Base-by-base conservation (phyloP, 2,888 invertebrate genomes). In the Epicampocera succincta region DNA sequence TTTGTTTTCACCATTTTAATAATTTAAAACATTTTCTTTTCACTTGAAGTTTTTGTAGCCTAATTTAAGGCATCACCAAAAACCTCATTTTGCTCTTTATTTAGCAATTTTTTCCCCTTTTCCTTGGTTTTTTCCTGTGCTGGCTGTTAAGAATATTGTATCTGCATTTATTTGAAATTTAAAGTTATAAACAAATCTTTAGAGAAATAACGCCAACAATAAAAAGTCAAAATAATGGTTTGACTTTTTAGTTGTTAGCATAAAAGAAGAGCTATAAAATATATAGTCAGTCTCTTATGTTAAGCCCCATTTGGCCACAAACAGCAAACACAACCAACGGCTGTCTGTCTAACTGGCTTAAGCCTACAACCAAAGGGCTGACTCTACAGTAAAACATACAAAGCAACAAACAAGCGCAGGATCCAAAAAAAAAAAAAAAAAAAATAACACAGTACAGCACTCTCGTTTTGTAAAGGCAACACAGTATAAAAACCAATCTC, bases 401-500 rank as follows among this genome's bases (percentile, higher is more conserved):
- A 0, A n/a, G n/a, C n/a, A n/a, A n/a, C n/a, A n/a, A n/a, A n/a
- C n/a, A n/a, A n/a, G n/a, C n/a, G n/a, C n/a, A n/a, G n/a, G n/a
- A n/a, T n/a, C n/a, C n/a, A n/a, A n/a, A n/a, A n/a, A n/a, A n/a
- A n/a, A n/a, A n/a, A n/a, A n/a, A n/a, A n/a, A n/a, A n/a, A n/a
- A n/a, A n/a, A n/a, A n/a, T n/a, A n/a, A n/a, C n/a, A n/a, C n/a
- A n/a, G n/a, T 6, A 33, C 44, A 54, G 15, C 42, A 63, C 29
- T 29, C 33, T 12, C 44, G 58, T 9, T 40, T 13, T 21, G 48
- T 50, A 13, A 52, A 29, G 72, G 65, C 29, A 58, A 66, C 33
- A 33, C 33, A 33, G 8, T 8, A 33, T 1, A 74, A 81, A 85
- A 85, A 85, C 84, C 85, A 85, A 85, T 85, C 85, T 85, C 84